Evolutionary conservation across 1,140 invertebrate species (phyloP), one percentile per base, ranked within the genome.

Genomic region (Drosophila mayri): DNA sequence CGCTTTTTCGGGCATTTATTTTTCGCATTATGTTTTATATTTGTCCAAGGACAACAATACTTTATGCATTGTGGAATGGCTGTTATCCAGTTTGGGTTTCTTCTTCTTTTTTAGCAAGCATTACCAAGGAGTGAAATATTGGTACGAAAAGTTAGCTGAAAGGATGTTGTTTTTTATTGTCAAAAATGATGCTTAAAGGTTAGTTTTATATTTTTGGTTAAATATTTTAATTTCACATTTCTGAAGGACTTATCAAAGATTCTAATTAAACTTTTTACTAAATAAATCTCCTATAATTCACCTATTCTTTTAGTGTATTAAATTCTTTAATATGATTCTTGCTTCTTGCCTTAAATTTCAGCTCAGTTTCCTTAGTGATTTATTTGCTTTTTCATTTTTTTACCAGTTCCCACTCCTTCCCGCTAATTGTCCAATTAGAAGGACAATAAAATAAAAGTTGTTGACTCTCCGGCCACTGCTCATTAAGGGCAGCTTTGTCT

Each of bases 11-110:
- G 59, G 50, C 71, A 65, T 76, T 76, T 57, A 64, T 76, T 75
- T 75, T 75, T 75, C 41, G 52, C 68, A 72, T 71, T 72, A 60
- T 72, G 44, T 47, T 72, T 72, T 70, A 49, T 71, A 62, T 78
- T 77, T 77, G 57, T 57, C 66, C 76, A 78, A 78, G 75, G 74
- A 78, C 74, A 57, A 49, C 50, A 61, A 70, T 62, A 62, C 49
- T 77, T 77, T 77, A 63, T 70, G 63, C 73, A 76, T 77, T 76
- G 57, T 52, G 25, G 54, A 32, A 38, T 25, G 41, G 49, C 65
- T 57, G 32, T 78, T 78, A 66, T 54, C 47, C 74, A 58, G 52
- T 58, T 72, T 76, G 25, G 25, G 20, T 41, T 43, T 57, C 16
- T 22, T 50, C 18, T 28, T 4, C 22, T 28, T 25, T 75, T 64